A percentile compares a stretch with the other conserved stretches of the same genome.
Evolutionary conservation across 2,888 invertebrate species (phyloP).

Genomic region (Lacanobia oleracea): DNA sequence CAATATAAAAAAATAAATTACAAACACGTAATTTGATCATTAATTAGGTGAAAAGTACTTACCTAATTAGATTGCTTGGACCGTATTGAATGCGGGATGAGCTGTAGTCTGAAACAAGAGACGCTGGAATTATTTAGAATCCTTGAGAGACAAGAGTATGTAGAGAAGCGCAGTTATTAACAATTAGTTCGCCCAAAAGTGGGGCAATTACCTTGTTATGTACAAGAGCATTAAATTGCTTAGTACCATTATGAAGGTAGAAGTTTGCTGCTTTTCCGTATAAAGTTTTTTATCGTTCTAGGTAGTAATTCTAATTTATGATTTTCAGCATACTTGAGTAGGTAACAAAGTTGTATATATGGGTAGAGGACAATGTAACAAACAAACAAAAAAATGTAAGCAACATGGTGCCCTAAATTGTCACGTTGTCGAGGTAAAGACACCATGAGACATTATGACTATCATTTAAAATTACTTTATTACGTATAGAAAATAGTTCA

Average conservation of each 20-base stretch:
- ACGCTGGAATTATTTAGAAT: conserved; percentile 50
- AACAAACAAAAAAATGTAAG: too few relatives aligned
- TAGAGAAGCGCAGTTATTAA: conserved; percentile 30
- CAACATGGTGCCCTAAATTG: too few relatives aligned
- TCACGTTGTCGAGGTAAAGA: too few relatives aligned
- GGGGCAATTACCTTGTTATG: conserved; percentile 23
- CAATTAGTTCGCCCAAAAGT: conserved; percentile 26
- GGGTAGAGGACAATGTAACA: too few relatives aligned
- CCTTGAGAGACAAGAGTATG: conserved; percentile 17
- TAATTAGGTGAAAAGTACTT: conserved; percentile 60
- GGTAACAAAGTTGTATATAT: too few relatives aligned
- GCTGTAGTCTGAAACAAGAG: conserved; percentile 64
- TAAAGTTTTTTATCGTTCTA: background rate
- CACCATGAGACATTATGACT: too few relatives aligned
- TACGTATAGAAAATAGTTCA: too few relatives aligned
- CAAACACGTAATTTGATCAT: conserved; percentile 36
- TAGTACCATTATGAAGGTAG: conserved; percentile 20
- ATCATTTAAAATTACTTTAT: too few relatives aligned
- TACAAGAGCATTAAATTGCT: conserved; percentile 20
- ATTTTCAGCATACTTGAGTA: background rate
- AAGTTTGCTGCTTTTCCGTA: background rate
- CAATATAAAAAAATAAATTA: too few relatives aligned
- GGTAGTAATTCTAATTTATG: background rate
- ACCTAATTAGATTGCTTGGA: conserved; percentile 59
- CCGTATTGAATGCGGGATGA: conserved; percentile 54